phyloP scores from a whole-genome alignment of 2,797 vertebrate genomes.

The Enteromius argenteus region DNA sequence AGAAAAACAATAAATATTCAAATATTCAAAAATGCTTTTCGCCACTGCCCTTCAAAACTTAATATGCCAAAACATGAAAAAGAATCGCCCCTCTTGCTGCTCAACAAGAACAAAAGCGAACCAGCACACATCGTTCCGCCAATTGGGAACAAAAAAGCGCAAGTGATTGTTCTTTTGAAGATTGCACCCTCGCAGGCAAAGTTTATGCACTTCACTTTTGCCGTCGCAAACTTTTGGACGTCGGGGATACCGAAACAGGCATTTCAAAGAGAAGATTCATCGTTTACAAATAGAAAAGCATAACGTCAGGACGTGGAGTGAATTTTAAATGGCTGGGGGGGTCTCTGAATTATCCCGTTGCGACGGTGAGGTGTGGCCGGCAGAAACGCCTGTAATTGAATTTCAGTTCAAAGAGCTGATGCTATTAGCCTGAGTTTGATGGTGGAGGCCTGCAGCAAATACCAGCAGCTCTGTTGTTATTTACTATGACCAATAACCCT shows the following conservation, averaged over 20 bases:
- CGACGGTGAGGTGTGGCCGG: slow-evolving; percentile 53
- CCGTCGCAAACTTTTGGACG: slow-evolving; percentile 50
- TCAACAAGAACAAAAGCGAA: slow-evolving; percentile 59
- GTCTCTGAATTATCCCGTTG: slow-evolving; percentile 34
- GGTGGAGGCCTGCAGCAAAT: slow-evolving; percentile 35
- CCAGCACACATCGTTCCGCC: slow-evolving; percentile 39
- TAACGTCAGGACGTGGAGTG: slow-evolving; percentile 30
- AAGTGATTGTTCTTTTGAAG: slow-evolving; percentile 61
- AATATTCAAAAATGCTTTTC: slow-evolving; percentile 33
- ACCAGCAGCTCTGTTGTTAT: slow-evolving; percentile 55
- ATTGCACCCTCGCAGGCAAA: slow-evolving; percentile 55
- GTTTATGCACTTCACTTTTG: slow-evolving; percentile 43
- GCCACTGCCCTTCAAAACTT: slow-evolving; percentile 42
- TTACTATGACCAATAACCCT: slow-evolving; percentile 59
- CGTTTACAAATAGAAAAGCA: slow-evolving; percentile 51
- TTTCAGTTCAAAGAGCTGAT: slow-evolving; percentile 65
- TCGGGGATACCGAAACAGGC: slow-evolving; percentile 22
- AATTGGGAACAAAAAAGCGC: slow-evolving; percentile 46
- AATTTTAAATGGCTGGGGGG: slow-evolving; percentile 45
- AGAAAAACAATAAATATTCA: slow-evolving; percentile 46
- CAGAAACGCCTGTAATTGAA: slow-evolving; percentile 60
- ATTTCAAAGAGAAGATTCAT: slow-evolving; percentile 62
- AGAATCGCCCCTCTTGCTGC: slow-evolving; percentile 46
- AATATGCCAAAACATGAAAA: slow-evolving; percentile 36
- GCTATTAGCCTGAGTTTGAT: slow-evolving; percentile 55